Percentiles rank a stretch among this genome's conserved stretches.
phyloP scores from a whole-genome alignment of 2,888 invertebrate genomes.

The Phoenoteleia sp. region DNA sequence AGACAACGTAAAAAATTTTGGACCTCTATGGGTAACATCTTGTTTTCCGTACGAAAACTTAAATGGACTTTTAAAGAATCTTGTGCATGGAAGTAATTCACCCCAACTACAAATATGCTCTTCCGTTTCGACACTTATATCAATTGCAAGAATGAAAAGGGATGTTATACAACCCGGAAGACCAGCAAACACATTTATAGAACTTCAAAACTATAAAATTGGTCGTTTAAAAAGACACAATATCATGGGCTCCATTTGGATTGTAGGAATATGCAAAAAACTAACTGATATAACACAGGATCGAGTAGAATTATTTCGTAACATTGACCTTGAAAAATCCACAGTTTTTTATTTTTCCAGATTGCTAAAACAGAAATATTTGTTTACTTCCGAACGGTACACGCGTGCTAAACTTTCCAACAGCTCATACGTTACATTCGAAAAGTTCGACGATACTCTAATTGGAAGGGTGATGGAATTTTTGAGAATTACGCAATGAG shows the following conservation, averaged over 20 bases:
- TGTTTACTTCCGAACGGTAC: conserved; percentile 50
- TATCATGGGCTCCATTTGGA: conserved; percentile 31
- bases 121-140: not conserved
- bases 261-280: conserved; percentile 31
- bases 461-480: conserved; percentile 50
- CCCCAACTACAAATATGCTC: conserved; percentile 39
- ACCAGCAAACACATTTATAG: not conserved
- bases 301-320: conserved; percentile 7
- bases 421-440: conserved; percentile 46
- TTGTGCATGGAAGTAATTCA: no score
- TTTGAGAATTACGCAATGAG: conserved; percentile 45
- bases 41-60: conserved; percentile 68
- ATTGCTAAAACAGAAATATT: conserved; percentile 50
- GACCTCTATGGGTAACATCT: conserved; percentile 52
- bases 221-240: conserved; percentile 29
- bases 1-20: no score
- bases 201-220: conserved; percentile 31
- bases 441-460: not conserved
- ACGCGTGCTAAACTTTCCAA: conserved; percentile 38
- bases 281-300: conserved; percentile 1
- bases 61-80: conserved; percentile 63
- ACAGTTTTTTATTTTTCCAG: conserved; percentile 30
- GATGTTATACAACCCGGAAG: conserved; percentile 13
- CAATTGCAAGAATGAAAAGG: not conserved
- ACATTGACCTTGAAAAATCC: not conserved